These are phyloP conservation scores for Catostomus latipinnis DNA, from an alignment of 2,797 vertebrate species.

Conservation along the genomic window DNA sequence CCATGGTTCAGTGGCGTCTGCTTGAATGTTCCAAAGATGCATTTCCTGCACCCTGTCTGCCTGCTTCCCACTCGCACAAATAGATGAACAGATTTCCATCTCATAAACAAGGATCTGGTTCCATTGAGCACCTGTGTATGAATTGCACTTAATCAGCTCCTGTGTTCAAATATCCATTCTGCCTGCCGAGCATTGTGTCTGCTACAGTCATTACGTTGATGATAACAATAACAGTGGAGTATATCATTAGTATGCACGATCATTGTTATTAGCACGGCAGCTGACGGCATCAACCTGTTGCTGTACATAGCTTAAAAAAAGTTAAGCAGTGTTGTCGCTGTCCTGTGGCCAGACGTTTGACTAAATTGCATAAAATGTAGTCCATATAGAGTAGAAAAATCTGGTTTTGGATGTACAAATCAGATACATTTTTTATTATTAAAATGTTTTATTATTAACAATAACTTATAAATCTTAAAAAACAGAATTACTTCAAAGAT, in stretches of 20 bases:
- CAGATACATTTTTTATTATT: too few species aligned
- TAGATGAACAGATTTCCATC: conserved; percentile 58
- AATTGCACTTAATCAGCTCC: conserved; percentile 57
- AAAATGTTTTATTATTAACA: too few species aligned
- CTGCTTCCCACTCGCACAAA: conserved; percentile 57
- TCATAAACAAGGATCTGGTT: conserved; percentile 53
- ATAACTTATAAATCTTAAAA: too few species aligned
- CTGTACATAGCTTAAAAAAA: too few species aligned
- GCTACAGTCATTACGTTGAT: conserved; percentile 48
- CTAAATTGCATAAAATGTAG: neutral
- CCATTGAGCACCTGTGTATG: conserved; percentile 47
- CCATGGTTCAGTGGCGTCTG: conserved; percentile 44
- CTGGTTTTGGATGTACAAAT: too few species aligned
- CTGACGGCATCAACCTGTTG: too few species aligned
- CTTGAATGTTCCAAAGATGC: conserved; percentile 43
- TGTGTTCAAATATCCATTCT: conserved; percentile 49
- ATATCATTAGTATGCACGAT: conserved; percentile 25
- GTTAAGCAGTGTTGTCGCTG: neutral
- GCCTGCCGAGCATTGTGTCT: conserved; percentile 23
- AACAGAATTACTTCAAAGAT: too few species aligned
- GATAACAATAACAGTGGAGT: conserved; percentile 40
- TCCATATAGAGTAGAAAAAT: too few species aligned
- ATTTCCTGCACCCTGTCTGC: conserved; percentile 26
- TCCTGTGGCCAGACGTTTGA: neutral
- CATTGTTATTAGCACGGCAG: too few species aligned